phyloP scores from a whole-genome alignment of 2,888 invertebrate genomes.

The Melanostoma mellinum region DNA sequence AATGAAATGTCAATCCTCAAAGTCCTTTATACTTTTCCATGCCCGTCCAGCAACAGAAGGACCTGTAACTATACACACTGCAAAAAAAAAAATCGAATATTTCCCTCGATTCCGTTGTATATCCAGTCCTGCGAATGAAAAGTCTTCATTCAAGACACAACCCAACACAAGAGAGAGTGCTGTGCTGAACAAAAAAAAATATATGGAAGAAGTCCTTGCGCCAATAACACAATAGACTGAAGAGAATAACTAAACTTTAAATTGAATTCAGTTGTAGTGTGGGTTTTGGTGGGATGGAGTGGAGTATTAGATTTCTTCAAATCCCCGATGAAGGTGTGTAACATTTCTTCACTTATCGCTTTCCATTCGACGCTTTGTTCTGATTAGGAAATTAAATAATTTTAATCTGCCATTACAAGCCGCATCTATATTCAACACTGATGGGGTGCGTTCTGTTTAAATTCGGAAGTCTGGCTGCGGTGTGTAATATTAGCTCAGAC shows the following conservation, averaged over 20 bases:
- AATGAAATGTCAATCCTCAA: slow-evolving; percentile 70
- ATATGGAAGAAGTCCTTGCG: slow-evolving; percentile 45
- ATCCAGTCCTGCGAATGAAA: slow-evolving; percentile 54
- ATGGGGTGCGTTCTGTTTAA: slow-evolving; percentile 41
- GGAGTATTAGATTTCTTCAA: slow-evolving; percentile 3
- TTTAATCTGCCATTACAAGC: slow-evolving; percentile 71
- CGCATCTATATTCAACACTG: slow-evolving; percentile 40
- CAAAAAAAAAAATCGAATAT: slow-evolving; percentile 37
- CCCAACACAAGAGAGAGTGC: too few species aligned
- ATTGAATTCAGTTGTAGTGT: slow-evolving; percentile 65
- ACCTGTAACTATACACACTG: background rate
- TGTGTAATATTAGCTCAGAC: slow-evolving; percentile 4
- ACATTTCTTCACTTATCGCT: slow-evolving; percentile 17
- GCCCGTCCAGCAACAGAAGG: slow-evolving; percentile 58
- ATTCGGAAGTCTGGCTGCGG: slow-evolving; percentile 51
- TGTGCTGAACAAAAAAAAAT: background rate
- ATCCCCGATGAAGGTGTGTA: slow-evolving; percentile 25
- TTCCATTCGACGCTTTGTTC: slow-evolving; percentile 24
- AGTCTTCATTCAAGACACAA: slow-evolving; percentile 36
- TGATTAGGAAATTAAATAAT: slow-evolving; percentile 73
- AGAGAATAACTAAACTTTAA: slow-evolving; percentile 69
- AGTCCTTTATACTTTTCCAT: slow-evolving; percentile 60
- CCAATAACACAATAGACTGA: slow-evolving; percentile 42
- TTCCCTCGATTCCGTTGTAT: slow-evolving; percentile 53
- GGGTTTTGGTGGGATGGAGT: slow-evolving; percentile 11